Evolutionary conservation across 1,140 invertebrate genomes (phyloP), one percentile per base, ranked within the genome.

Genomic region (Carposina sasakii): DNA sequence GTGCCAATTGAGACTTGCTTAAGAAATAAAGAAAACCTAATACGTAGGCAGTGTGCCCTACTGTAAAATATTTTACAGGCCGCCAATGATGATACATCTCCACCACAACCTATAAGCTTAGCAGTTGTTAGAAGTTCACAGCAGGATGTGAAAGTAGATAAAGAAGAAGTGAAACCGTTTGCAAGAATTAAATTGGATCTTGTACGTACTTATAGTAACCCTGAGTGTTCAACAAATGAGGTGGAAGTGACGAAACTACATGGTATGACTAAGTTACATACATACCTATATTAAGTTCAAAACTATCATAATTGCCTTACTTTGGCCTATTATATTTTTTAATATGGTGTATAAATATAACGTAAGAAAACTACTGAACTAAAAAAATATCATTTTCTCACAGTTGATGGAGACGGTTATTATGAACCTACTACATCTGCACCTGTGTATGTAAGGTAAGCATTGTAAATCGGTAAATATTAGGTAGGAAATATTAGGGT

Each of bases 61-160:
- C 24, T 28, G 15, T 15, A n/a, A 24, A 33, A 1, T 48, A 19
- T 37, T 36, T 39, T 12, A 21, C 52, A 83, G 79, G 65, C 79
- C 10, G 43, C 79, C n/a, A 79, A 81, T 36, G 79, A 83, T 39
- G 67, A 73, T 12, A 71, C 75, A 2, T 70, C 71, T 44, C 79
- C 79, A 24, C 66, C 71, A 8, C 66, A 76, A 22, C 63, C 74
- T 3, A 77, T 83, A 39, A 57, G 61, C 1, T 45, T 54, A 6
- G 70, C 68, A 0, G 47, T 52, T 4, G 68, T 71, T 34, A 61
- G 63, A n/a, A 63, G 62, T 10, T n/a, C n/a, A n/a, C n/a, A n/a
- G n/a, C n/a, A n/a, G n/a, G n/a, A n/a, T n/a, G n/a, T n/a, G n/a
- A 48, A 55, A 0, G 44, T 69, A 17, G 50, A 63, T 1, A 71